Conservation (phyloP, 2,113 vertebrate species). For the Myiagra hebetior region DNA sequence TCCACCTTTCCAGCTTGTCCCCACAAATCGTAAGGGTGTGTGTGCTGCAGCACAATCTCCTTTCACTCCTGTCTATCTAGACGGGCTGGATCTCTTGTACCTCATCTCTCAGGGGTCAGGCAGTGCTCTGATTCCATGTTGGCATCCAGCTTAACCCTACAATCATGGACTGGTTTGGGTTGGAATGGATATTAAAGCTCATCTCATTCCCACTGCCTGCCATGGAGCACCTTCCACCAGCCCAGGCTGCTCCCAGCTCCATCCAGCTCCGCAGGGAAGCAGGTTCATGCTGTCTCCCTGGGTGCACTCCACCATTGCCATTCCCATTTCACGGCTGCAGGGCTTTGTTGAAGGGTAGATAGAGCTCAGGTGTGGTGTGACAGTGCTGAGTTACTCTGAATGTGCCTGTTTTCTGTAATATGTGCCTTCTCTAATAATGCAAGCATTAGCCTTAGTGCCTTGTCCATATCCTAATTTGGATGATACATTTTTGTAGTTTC, state of each 20-base stretch:
- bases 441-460: neutral
- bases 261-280: neutral
- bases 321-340: fast-evolving
- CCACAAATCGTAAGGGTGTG: neutral
- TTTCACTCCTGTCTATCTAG: neutral
- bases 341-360: neutral
- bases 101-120: neutral
- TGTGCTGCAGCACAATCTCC: neutral
- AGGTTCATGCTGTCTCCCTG: neutral
- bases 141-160: neutral
- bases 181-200: neutral
- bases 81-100: neutral
- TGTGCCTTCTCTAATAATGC: neutral
- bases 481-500: neutral
- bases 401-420: neutral
- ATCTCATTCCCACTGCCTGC: neutral
- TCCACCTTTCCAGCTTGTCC: neutral
- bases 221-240: fast-evolving
- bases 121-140: neutral
- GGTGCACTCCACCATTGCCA: neutral
- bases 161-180: neutral
- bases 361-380: neutral
- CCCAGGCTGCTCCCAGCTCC: neutral
- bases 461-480: neutral
- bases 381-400: neutral